Percentiles rank a stretch among this genome's conserved stretches.
Conservation (phyloP, 2,888 invertebrate genomes). For the Rhorus exstirpatorius region DNA sequence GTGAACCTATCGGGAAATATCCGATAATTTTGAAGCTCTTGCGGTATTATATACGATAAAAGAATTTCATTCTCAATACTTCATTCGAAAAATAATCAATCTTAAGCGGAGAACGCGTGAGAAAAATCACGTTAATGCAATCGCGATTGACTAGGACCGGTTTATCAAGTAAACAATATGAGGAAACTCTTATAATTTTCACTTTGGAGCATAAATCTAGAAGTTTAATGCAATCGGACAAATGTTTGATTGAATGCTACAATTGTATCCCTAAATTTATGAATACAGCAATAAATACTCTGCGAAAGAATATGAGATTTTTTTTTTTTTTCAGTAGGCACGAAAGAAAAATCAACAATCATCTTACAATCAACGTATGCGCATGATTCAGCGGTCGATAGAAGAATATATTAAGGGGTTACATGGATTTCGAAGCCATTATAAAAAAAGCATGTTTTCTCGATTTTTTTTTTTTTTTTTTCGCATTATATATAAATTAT, state of each 20-base stretch:
- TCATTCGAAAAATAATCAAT: not conserved
- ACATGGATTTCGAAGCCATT: too few species aligned
- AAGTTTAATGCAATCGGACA: not conserved
- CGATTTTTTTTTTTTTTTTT: too few species aligned
- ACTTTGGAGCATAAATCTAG: slow-evolving; percentile 12
- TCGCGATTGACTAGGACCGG: slow-evolving; percentile 45
- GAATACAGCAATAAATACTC: too few species aligned
- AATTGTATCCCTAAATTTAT: not conserved
- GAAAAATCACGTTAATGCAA: slow-evolving; percentile 14
- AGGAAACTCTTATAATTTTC: not conserved
- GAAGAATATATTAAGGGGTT: too few species aligned
- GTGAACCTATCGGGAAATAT: too few species aligned
- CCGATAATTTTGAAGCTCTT: too few species aligned
- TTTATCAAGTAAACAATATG: slow-evolving; percentile 4
- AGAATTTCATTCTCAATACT: not conserved
- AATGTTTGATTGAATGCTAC: slow-evolving; percentile 53
- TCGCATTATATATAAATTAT: too few species aligned
- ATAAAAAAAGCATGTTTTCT: too few species aligned
- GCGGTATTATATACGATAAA: too few species aligned
- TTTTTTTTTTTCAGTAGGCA: not conserved
- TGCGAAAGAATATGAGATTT: too few species aligned
- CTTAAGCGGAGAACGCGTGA: too few species aligned
- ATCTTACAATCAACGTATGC: slow-evolving; percentile 39
- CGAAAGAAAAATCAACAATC: slow-evolving; percentile 4
- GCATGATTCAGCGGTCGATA: slow-evolving; percentile 46